phyloP scores from a whole-genome alignment of 2,888 invertebrate genomes.

The Hedychridium roseum region DNA sequence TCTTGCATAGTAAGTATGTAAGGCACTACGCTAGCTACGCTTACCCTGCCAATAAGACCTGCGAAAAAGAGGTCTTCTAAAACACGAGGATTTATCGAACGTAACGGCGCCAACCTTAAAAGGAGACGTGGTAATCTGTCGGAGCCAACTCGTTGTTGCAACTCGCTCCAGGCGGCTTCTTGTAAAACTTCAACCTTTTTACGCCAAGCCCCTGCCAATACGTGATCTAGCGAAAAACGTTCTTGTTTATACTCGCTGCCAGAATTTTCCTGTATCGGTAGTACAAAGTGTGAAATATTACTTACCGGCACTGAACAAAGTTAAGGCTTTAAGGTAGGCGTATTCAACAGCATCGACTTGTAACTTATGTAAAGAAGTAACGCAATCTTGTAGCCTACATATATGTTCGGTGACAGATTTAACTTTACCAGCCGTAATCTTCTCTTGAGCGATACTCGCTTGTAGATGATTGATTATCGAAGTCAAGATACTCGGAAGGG shows the following conservation, averaged over 20 bases:
- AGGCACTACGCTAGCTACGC: conserved; percentile 95
- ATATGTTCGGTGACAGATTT: conserved; percentile 82
- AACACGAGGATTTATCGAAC: conserved; percentile 77
- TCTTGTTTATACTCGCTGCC: neutral
- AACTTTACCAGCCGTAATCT: conserved; percentile 79
- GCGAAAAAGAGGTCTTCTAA: conserved; percentile 94
- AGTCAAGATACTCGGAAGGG: conserved; percentile 81
- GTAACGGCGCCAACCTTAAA: conserved; percentile 75
- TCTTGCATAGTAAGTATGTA: conserved; percentile 76
- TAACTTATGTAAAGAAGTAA: conserved; percentile 76
- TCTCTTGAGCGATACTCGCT: conserved; percentile 76
- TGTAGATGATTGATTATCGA: conserved; percentile 84
- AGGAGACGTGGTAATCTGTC: conserved; percentile 71
- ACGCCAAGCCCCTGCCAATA: conserved; percentile 58
- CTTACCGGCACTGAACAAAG: conserved; percentile 82
- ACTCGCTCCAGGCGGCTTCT: conserved; percentile 66
- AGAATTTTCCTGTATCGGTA: neutral
- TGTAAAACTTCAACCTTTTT: conserved; percentile 67
- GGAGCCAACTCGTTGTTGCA: conserved; percentile 66
- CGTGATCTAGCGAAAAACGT: conserved; percentile 48
- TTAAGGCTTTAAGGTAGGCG: conserved; percentile 85
- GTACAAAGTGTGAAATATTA: conserved; percentile 8
- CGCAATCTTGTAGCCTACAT: conserved; percentile 83
- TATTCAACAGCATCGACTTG: conserved; percentile 85
- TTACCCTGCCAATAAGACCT: conserved; percentile 89